These are phyloP conservation scores for Pelvicachromis taeniatus DNA, from an alignment of 2,113 vertebrate species.

Conservation along the genomic window DNA sequence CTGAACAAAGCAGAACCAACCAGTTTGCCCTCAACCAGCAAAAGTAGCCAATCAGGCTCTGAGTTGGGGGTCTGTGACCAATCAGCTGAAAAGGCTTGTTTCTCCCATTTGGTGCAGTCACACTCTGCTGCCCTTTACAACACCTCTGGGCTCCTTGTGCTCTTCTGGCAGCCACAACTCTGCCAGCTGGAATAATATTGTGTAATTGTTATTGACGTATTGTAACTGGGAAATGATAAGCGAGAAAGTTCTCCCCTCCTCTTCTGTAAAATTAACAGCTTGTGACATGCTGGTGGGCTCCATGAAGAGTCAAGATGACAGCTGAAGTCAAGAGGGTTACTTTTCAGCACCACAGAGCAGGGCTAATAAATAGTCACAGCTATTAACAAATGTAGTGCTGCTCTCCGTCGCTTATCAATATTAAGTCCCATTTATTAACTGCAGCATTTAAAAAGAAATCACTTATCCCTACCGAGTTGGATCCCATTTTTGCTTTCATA, in stretches of 20 bases:
- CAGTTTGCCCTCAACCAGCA: background rate
- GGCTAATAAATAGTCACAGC: background rate
- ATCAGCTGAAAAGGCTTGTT: constrained; percentile 9
- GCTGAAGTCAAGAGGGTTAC: background rate
- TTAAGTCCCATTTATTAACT: background rate
- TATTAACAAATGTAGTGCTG: background rate
- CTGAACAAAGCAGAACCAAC: background rate
- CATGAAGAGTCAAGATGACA: background rate
- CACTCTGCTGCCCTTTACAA: constrained; percentile 10
- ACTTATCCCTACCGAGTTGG: background rate
- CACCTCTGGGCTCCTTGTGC: constrained; percentile 41
- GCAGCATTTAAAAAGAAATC: background rate
- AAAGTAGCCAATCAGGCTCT: constrained; percentile 12
- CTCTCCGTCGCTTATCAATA: background rate
- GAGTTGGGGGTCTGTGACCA: background rate
- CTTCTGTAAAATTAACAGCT: constrained; percentile 39
- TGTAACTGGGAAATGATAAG: constrained; percentile 37
- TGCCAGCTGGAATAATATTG: constrained; percentile 19
- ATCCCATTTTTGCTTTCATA: background rate
- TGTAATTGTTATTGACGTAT: constrained; percentile 67
- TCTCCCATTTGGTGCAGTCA: constrained; percentile 1
- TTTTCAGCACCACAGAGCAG: background rate
- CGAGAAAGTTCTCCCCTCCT: background rate
- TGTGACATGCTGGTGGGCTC: constrained; percentile 11
- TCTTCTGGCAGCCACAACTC: constrained; percentile 33